Base-by-base conservation (phyloP, 2,113 vertebrate genomes). In the Naja naja region DNA sequence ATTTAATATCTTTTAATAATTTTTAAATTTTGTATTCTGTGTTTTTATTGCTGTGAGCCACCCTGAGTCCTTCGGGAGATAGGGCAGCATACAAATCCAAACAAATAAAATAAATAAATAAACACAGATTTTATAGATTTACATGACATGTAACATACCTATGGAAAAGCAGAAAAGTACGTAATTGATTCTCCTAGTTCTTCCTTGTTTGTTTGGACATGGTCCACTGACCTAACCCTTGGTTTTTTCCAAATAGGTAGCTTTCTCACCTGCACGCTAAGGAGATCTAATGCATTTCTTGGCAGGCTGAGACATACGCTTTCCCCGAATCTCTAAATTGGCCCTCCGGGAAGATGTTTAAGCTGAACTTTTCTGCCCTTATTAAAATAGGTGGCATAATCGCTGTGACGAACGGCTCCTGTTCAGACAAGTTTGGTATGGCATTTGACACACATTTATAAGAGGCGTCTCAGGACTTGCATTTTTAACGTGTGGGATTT, bases 391-490 rank as follows among this genome's bases (percentile, higher is more conserved):
- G 55, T 64, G 81, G 89, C 56, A 43, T 22, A 30, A 90, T 23
- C 18, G 45, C 12, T 43, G 39, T 87, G 92, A 87, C 23, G 60
- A 60, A 93, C 34, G 54, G 16, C 43, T 90, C 92, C n/a, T 90
- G 92, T 93, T 87, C 74, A 30, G 52, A 87, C 92, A 93, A n/a
- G 89, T 39, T 64, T 2, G 16, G 74, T 49, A 85, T 52, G 74
- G 89, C 55, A 43, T n/a, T 30, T 34, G 4, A 60, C 55, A 86
- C 89, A 49, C 45, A 52, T 90, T 45, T 27, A 64, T 2, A 56
- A 39, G 30, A 20, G 16, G 22, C n/a, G 7, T 45, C 60, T 86
- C 81, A 43, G 88, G 88, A 52, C 81, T 81, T 87, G 81, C 47
- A 27, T 39, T 43, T 14, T 8, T 64, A 39, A 39, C 5, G 0